Base-by-base conservation (phyloP, 2,888 invertebrate species). In the Vandiemenella viatica region DNA sequence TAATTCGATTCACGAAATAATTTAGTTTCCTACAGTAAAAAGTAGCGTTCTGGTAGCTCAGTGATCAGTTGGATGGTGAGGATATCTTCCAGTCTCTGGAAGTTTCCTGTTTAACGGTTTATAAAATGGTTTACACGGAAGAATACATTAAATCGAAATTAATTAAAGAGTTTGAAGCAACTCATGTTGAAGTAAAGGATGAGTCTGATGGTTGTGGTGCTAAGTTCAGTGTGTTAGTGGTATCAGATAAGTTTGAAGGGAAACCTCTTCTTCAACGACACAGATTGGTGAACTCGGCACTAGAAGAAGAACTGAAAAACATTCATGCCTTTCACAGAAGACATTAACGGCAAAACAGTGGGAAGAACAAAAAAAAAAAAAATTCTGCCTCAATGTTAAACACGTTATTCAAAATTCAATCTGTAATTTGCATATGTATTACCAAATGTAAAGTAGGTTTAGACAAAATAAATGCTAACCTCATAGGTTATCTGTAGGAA, bases 251-350 rank as follows among this genome's bases (percentile, higher is more conserved):
- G 66, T 95, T 95, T 67, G 76, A 79, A 61, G 91, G 88, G 57
- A 87, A 88, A 64, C 75, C 85, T 15, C 68, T 88, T 26, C 69
- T 93, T 37, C 82, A 86, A 60, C 75, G 88, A 55, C 93, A 93
- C 68, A 80, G 87, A 63, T 69, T 92, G 62, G 92, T 95, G 16
- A 88, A 93, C 68, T 67, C 77, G 55, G 73, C 79, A 21, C 67
- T 95, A 22, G 77, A 80, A 60, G 84, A 85, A 62, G 91, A 92
- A 68, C 67, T 95, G 62, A 84, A 86, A 67, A 72, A 68, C 5
- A 92, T 93, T 62, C 93, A 95, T 75, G 93, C 93, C 43, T 87
- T 95, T 86, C 89, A 1, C 87, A 90, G 71, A 88, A 88, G 66
- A 87, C 91, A 0, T 74, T 84, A 53, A 91, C 93, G 5, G 80